A percentile compares a stretch with the other conserved stretches of the same genome.
phyloP scores from a whole-genome alignment of 2,113 vertebrate genomes.

The Euleptes europaea region DNA sequence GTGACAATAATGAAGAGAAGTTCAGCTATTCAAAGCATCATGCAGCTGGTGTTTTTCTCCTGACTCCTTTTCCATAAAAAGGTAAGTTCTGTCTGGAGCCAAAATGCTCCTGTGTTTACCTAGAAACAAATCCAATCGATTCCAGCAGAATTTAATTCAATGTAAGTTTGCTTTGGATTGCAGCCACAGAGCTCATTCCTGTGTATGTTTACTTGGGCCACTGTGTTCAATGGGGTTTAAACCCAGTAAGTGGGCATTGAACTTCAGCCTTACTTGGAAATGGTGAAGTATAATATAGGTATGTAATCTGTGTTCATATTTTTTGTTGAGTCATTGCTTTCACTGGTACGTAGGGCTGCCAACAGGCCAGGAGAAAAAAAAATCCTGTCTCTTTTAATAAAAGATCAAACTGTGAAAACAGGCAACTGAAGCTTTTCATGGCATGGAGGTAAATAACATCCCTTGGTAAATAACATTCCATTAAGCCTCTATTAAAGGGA shows the following conservation, averaged over 20 bases:
- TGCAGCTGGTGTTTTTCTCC: slow-evolving; percentile 52
- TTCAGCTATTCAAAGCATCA: slow-evolving; percentile 25
- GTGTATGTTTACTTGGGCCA: background rate
- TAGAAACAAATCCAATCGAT: background rate
- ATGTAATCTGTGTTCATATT: background rate
- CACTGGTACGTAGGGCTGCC: slow-evolving; percentile 42
- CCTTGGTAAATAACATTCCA: no score
- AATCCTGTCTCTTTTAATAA: no score
- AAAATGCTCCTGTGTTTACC: background rate
- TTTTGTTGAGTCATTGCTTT: slow-evolving; percentile 58
- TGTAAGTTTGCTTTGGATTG: background rate
- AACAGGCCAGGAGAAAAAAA: no score
- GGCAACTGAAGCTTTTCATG: no score
- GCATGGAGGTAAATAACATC: no score
- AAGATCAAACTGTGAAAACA: no score
- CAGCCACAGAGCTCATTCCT: background rate
- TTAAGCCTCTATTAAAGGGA: no score
- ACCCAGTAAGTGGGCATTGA: background rate
- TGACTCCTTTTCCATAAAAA: slow-evolving; percentile 30
- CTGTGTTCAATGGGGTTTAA: background rate
- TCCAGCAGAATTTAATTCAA: background rate
- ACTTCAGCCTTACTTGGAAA: background rate
- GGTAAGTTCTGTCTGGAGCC: slow-evolving; percentile 31
- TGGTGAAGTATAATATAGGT: background rate
- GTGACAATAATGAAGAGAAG: slow-evolving; percentile 59